Evolutionary conservation across 2,113 vertebrate species (phyloP).

Genomic region (Loxodonta africana): DNA sequence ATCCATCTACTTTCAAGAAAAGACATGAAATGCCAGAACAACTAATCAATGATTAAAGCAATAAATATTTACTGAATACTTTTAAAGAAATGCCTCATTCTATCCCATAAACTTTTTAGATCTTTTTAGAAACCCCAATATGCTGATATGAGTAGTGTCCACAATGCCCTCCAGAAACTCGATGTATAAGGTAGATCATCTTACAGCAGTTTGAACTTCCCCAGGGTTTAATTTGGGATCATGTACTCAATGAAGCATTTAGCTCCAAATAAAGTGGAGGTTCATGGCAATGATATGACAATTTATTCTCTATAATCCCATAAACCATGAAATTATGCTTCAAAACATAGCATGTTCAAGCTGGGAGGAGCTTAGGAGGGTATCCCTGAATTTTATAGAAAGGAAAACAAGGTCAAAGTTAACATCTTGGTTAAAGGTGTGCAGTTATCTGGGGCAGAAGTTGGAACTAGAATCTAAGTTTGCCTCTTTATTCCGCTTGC

Average conservation of each 20-base stretch:
- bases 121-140: not conserved
- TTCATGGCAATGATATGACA: constrained; percentile 4
- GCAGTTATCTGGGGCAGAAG: not conserved
- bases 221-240: not conserved
- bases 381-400: constrained; percentile 39
- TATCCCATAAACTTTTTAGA: not conserved
- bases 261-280: not conserved
- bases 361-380: not conserved
- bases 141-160: not conserved
- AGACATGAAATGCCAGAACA: not conserved
- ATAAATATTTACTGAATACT: not conserved
- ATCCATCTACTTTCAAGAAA: constrained; percentile 36
- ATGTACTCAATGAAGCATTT: not conserved
- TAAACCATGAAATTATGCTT: not conserved
- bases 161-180: not conserved
- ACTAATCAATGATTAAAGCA: constrained; percentile 36
- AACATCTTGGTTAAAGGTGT: not conserved
- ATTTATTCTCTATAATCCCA: not conserved
- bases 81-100: not conserved
- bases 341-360: not conserved
- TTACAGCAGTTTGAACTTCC: not conserved
- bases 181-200: constrained; percentile 7
- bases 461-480: not conserved
- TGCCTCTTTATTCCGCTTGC: not conserved
- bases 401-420: constrained; percentile 19